Evolutionary conservation across 1,140 invertebrate species (phyloP), one percentile per base, ranked within the genome.

Genomic region (Ips typographus): DNA sequence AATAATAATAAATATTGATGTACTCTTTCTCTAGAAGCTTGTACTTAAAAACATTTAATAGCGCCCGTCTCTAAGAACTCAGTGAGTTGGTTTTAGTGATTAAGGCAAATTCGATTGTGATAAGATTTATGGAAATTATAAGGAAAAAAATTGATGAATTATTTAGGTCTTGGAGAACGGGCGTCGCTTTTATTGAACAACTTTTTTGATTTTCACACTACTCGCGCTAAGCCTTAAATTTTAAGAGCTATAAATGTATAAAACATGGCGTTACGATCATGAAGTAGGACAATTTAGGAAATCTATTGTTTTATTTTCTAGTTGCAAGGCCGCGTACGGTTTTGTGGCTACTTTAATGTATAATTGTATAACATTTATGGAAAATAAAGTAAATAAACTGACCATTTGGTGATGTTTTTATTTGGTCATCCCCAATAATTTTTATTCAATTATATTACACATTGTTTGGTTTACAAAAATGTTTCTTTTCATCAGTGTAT

Each of bases 181-280:
- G 53, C 36, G 36, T 57, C 8, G 38, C 44, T 49, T 49, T 22
- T 49, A 6, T 49, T 36, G 37, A 44, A 57, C 22, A 3, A n/a
- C 42, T 49, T 8, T 1, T 4, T 51, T 42, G 22, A 22, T 41
- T 41, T 67, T 73, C 62, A 22, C 63, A 47, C 71, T 59, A 71
- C 73, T 73, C 61, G 68, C 65, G 66, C 72, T 71, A 71, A 63
- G 72, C 73, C 71, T 71, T 71, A 72, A 70, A 41, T n/a, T 44
- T 58, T 57, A 65, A 58, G 65, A 66, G 73, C 73, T 75, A 75
- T 75, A 73, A 73, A 73, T 75, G 72, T 75, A 75, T 75, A 73
- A 74, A 74, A 72, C 44, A 72, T 63, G n/a, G 71, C 72, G 71
- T 70, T 74, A 75, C 65, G 58, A 72, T 65, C 44, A 73, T 65